Conservation (phyloP, 2,113 vertebrate genomes). For the Hucho hucho region DNA sequence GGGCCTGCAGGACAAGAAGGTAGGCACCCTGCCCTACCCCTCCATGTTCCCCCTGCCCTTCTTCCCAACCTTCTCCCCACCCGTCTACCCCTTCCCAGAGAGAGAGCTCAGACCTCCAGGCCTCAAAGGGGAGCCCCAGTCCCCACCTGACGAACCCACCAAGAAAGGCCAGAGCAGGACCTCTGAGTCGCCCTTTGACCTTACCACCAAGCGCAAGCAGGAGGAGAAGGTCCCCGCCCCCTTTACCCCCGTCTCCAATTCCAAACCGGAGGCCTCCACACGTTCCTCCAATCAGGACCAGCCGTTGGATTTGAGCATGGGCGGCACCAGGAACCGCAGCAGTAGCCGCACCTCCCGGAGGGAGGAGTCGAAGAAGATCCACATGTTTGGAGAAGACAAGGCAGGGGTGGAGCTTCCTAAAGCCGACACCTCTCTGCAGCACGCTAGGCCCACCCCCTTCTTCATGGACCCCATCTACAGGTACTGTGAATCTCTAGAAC, state of each 20-base stretch:
- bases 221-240: slow-evolving; percentile 81
- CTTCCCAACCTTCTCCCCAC: slow-evolving; percentile 97
- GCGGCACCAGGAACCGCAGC: slow-evolving; percentile 73
- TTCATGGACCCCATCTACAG: slow-evolving; percentile 99
- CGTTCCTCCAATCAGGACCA: slow-evolving; percentile 85
- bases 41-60: slow-evolving; percentile 98
- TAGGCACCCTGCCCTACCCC: slow-evolving; percentile 91
- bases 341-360: slow-evolving; percentile 75
- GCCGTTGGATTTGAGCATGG: slow-evolving; percentile 94
- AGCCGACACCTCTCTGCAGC: slow-evolving; percentile 87
- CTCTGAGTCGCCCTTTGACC: slow-evolving; percentile 92
- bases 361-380: slow-evolving; percentile 81
- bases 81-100: slow-evolving; percentile 96
- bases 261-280: slow-evolving; percentile 77
- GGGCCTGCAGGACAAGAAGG: slow-evolving; percentile 96
- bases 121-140: slow-evolving; percentile 87
- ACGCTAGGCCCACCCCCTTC: slow-evolving; percentile 94
- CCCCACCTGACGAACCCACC: slow-evolving; percentile 81
- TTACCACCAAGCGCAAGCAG: slow-evolving; percentile 90
- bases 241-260: slow-evolving; percentile 59
- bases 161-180: slow-evolving; percentile 87
- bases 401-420: slow-evolving; percentile 78
- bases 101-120: slow-evolving; percentile 86
- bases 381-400: slow-evolving; percentile 85
- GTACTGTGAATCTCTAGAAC: slow-evolving; percentile 75